Base-by-base conservation (phyloP, 2,113 vertebrate species). In the Nothocercus julius region DNA sequence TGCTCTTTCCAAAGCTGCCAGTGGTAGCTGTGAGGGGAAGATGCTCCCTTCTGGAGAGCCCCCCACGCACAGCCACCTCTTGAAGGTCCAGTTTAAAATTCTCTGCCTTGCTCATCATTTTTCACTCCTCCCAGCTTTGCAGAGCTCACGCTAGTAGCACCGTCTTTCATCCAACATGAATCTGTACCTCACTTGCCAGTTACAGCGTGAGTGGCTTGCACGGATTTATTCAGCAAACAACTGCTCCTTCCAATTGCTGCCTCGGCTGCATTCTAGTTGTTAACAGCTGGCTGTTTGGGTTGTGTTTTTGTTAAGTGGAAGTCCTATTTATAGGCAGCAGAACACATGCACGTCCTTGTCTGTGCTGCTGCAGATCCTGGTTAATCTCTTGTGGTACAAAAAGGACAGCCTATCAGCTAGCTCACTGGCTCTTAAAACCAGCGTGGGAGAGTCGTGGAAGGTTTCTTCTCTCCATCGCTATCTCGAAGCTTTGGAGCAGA, bases 151-250 rank as follows among this genome's bases (percentile, higher is more conserved):
- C 90, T 96, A 82, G 86, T 96, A 74, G 80, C 86, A 80, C 75
- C 83, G 69, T 54, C 34, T 82, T 92, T 90, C 76, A 76, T 96
- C 96, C 92, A 92, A 93, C 93, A 59, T 92, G 90, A 83, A 63
- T 83, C 45, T 67, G 47, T 81, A 92, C 75, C 30, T 70, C 7
- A 19, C 85, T 96, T 95, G 76, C 89, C 79, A 90, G 17, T 47
- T 85, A 85, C 92, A 82, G 85, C 78, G 34, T 68, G 69, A 93
- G 82, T 45, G 58, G 72, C 8, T 25, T 45, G 77, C 64, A 51
- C 47, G 73, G 82, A 67, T 69, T 76, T 87, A 74, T 88, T 85
- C 87, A 95, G 94, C 59, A 89, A 90, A 84, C 40, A 72, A 44
- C 15, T 3, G 6, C 45, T 78, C 27, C 27, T 42, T 16, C 36